A percentile compares a stretch with the other conserved stretches of the same genome.
These are phyloP conservation scores for Drosophila birchii DNA, from an alignment of 2,888 invertebrate species.

Conservation along the genomic window DNA sequence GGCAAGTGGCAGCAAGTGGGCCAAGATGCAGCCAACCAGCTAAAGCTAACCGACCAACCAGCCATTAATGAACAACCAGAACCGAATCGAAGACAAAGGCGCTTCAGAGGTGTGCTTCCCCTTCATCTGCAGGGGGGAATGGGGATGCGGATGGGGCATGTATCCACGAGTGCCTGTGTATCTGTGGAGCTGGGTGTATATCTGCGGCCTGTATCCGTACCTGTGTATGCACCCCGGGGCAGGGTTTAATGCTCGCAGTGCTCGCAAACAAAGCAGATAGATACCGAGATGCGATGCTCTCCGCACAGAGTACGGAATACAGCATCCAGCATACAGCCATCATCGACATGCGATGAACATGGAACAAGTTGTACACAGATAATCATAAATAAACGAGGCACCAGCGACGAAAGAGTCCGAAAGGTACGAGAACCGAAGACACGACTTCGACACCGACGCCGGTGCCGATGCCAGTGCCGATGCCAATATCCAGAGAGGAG, in stretches of 20 bases:
- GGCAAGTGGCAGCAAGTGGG: constrained; percentile 44
- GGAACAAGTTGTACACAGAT: constrained; percentile 82
- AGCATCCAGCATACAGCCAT: constrained; percentile 54
- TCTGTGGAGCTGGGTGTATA: constrained; percentile 27
- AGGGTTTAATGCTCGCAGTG: constrained; percentile 68
- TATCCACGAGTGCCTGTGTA: constrained; percentile 11
- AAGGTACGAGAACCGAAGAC: constrained; percentile 42
- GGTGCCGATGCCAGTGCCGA: neutral
- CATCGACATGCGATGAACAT: constrained; percentile 80
- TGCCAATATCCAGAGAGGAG: constrained; percentile 24
- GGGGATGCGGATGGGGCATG: neutral
- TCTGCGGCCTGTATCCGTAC: constrained; percentile 56
- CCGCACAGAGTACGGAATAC: constrained; percentile 15
- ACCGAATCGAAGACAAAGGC: constrained; percentile 44
- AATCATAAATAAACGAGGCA: constrained; percentile 81
- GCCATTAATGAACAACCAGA: constrained; percentile 48
- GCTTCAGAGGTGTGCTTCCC: constrained; percentile 54
- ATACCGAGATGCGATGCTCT: constrained; percentile 62
- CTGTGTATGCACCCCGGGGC: constrained; percentile 68
- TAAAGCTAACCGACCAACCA: constrained; percentile 51
- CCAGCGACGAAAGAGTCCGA: constrained; percentile 53
- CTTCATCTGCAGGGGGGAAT: constrained; percentile 25
- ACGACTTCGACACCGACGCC: constrained; percentile 25
- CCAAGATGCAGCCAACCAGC: constrained; percentile 50
- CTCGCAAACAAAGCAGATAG: constrained; percentile 62